These are phyloP conservation scores for Heliocidaris erythrogramma DNA, from an alignment of 35 echinoderm and acorn worm species.

Conservation along the genomic window DNA sequence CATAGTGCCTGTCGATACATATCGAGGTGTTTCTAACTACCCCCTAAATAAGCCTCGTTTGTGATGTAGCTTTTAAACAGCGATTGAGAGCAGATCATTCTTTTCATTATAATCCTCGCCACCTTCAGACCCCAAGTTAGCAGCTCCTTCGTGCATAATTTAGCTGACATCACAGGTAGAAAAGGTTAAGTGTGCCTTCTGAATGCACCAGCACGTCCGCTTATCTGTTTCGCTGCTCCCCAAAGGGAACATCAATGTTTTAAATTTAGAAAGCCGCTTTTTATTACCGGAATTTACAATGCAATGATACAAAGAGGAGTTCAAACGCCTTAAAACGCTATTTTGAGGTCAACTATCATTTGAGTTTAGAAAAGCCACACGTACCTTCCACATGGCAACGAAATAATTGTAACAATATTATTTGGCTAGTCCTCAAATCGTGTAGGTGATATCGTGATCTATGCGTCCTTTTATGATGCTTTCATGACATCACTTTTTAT, in stretches of 20 bases:
- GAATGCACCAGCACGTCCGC: background rate
- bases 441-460: too few species aligned
- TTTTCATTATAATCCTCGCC: background rate
- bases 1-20: background rate
- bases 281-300: background rate
- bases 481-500: too few species aligned
- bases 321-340: background rate
- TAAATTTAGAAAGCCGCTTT: background rate
- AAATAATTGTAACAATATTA: too few species aligned
- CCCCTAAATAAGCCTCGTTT: background rate
- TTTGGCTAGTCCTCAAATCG: too few species aligned
- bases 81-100: background rate
- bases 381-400: background rate
- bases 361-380: background rate
- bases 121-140: background rate
- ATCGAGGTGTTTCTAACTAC: background rate
- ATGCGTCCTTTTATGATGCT: too few species aligned
- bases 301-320: background rate
- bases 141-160: background rate
- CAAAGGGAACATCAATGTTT: background rate
- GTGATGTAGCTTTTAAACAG: background rate
- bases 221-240: conserved; percentile 13
- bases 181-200: background rate
- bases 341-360: background rate
- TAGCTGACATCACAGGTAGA: background rate